These are phyloP conservation scores for Microvelia longipes DNA, from an alignment of 1,140 invertebrate species.

Conservation along the genomic window DNA sequence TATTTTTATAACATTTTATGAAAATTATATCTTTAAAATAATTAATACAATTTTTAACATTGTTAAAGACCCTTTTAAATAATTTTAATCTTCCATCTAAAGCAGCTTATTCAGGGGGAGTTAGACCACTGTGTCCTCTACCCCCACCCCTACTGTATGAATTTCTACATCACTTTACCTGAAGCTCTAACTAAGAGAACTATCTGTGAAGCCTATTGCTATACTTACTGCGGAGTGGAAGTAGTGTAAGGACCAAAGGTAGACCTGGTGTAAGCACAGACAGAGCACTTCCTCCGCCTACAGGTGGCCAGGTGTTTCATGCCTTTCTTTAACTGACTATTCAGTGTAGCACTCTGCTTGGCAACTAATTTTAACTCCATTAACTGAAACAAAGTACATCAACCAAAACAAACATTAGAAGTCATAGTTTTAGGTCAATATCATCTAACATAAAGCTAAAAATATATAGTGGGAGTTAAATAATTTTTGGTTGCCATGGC, in stretches of 20 bases:
- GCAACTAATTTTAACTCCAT: slow-evolving; percentile 28
- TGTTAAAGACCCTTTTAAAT: too few species aligned
- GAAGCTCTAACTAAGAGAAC: too few species aligned
- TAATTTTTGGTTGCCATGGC: not conserved
- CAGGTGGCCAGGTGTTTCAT: slow-evolving; percentile 36
- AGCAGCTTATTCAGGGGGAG: too few species aligned
- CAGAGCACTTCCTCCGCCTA: slow-evolving; percentile 39
- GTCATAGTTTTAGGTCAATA: too few species aligned
- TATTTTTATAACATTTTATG: too few species aligned
- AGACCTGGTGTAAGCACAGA: slow-evolving; percentile 42
- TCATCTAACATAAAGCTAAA: not conserved
- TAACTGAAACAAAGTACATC: slow-evolving; percentile 17
- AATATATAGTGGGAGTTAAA: not conserved
- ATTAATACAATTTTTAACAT: too few species aligned
- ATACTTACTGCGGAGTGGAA: not conserved
- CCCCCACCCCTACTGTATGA: too few species aligned
- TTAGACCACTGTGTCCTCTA: too few species aligned
- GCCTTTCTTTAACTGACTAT: slow-evolving; percentile 36
- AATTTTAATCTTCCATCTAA: too few species aligned
- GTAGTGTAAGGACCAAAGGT: slow-evolving; percentile 39
- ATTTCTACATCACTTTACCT: too few species aligned
- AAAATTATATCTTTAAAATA: too few species aligned
- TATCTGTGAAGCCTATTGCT: too few species aligned
- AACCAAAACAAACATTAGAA: not conserved
- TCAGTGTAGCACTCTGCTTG: slow-evolving; percentile 30